Base-by-base conservation (phyloP, 2,888 invertebrate genomes). In the Julus scanicus region DNA sequence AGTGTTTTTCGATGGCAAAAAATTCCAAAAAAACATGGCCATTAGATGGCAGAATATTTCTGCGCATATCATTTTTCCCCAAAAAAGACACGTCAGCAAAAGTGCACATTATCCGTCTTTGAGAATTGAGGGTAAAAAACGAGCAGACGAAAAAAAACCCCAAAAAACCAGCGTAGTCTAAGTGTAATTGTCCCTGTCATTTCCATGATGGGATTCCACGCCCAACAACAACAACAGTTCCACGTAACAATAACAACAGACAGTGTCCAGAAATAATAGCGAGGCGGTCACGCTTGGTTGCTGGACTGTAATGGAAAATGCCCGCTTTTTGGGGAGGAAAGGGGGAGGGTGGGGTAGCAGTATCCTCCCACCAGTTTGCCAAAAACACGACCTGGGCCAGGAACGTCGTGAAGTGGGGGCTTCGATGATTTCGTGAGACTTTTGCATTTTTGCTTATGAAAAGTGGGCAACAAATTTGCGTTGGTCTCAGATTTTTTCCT, bases 101-200 rank as follows among this genome's bases (percentile, higher is more conserved):
- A 71, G 71, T 29, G 71, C 29, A 29, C 71, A 3, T 71, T 71
- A 63, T 63, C 63, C 63, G 63, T 63, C 63, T 63, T 40, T 8
- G 2, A 84, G n/a, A 84, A 84, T 29, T 84, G 8, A 44, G 37
- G 5, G n/a, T 17, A 84, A 84, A 40, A 20, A 40, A 40, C 8
- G 84, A 48, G 40, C 84, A 84, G 84, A 84, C 48, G 40, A 29
- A 40, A 40, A 84, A 84, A 84, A 84, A 48, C 1, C 20, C 20
- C 29, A 71, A 83, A 39, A 83, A 83, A 20, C 13, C 29, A 20
- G 20, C n/a, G 5, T 5, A 48, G 84, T 84, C 44, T 84, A n/a
- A 20, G 84, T 71, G 71, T 84, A 84, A 84, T 84, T 84, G 84
- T 40, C 84, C 48, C 48, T 84, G 84, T 84, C 84, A 84, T 84